Evolutionary conservation across 2,888 invertebrate species (phyloP).

Genomic region (Rugalucina vietnamica): DNA sequence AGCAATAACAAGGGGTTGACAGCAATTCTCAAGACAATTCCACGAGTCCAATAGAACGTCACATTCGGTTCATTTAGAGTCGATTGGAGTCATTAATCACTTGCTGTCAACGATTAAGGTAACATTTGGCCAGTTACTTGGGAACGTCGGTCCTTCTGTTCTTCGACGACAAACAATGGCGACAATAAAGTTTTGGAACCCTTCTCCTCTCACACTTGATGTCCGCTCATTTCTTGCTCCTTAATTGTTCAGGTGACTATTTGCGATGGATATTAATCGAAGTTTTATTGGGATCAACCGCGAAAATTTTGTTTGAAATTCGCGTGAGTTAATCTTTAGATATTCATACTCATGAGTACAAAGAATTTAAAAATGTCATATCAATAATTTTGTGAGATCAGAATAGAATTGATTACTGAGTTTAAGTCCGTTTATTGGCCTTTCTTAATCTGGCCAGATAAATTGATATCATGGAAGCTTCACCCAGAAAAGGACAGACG

Average conservation of each 20-base stretch:
- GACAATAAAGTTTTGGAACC: neutral
- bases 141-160: neutral
- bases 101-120: slow-evolving; percentile 49
- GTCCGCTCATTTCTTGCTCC: neutral
- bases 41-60: neutral
- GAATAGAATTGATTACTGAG: neutral
- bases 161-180: neutral
- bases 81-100: slow-evolving; percentile 44
- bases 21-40: neutral
- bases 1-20: neutral
- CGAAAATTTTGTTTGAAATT: slow-evolving; percentile 59
- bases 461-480: too few relatives aligned
- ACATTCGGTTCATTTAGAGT: slow-evolving; percentile 19
- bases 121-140: slow-evolving; percentile 42
- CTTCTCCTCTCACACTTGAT: neutral
- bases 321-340: slow-evolving; percentile 55
- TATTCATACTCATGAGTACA: slow-evolving; percentile 57
- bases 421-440: neutral
- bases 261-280: slow-evolving; percentile 60
- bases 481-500: too few relatives aligned
- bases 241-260: slow-evolving; percentile 25
- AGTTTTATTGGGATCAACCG: slow-evolving; percentile 46
- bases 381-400: slow-evolving; percentile 28
- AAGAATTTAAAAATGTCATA: slow-evolving; percentile 36
- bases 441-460: neutral